Evolutionary conservation across 2,797 vertebrate species (phyloP), one percentile per base, ranked within the genome.

Genomic region (Danio tinwini): DNA sequence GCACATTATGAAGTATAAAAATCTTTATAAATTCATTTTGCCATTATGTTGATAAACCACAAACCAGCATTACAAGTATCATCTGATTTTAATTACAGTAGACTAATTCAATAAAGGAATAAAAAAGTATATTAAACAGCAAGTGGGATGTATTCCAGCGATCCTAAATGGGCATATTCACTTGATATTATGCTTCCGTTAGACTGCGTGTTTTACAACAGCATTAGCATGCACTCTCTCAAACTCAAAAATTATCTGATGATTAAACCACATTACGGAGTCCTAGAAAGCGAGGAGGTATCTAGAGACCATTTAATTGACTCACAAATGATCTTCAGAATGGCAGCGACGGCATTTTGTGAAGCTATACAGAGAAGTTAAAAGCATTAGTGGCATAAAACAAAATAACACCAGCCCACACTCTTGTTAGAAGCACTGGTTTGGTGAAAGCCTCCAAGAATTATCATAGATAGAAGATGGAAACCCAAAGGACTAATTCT

Each of bases 331-430:
- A 85, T 61, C 55, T 74, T 72, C 52, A 53, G 64, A 76, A 69
- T 11, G 11, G 70, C 75, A 62, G 61, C 65, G 72, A 82, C 76
- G 16, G 17, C 70, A 81, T 74, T 76, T 67, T 83, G 68, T 40
- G 29, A 14, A 63, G 64, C 50, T 75, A 68, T 52, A 78, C 78
- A 59, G 81, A 42, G 37, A 81, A 76, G 76, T 81, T 83, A 75
- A 83, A 83, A 80, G 76, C 76, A 84, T 74, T 49, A 75, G 82
- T 69, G 74, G 85, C 62, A 44, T 77, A 47, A 84, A 81, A 76
- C 74, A 50, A 77, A 70, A 83, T 84, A 80, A 81, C 62, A 40
- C 47, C 71, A 81, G 39, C 84, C 72, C 61, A 82, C 59, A 61
- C 39, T 45, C 55, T 62, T 49, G 65, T 82, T 76, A 56, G 37